Percentiles rank a stretch among this genome's conserved stretches.
phyloP scores from a whole-genome alignment of 2,888 invertebrate species.

The Oxytorus armatus region DNA sequence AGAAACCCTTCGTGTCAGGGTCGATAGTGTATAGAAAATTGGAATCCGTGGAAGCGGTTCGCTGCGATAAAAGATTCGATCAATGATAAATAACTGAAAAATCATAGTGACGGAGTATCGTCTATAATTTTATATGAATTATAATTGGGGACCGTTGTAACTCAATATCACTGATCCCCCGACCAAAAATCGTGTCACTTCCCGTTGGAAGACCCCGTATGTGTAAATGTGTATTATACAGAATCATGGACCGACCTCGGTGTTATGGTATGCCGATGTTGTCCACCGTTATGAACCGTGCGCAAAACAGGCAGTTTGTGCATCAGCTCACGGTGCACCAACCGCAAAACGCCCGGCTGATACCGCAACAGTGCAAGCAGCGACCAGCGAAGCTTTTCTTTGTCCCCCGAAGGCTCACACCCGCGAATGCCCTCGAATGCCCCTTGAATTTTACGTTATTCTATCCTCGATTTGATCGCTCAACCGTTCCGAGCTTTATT shows the following conservation, averaged over 20 bases:
- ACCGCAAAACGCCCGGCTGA: constrained; percentile 74
- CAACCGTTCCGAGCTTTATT: constrained; percentile 10
- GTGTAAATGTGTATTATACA: background rate
- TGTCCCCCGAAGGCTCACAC: constrained; percentile 68
- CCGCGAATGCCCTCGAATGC: constrained; percentile 3
- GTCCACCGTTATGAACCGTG: background rate
- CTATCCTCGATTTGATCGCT: constrained; percentile 34
- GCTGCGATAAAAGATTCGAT: too few relatives aligned
- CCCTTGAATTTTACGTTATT: constrained; percentile 55
- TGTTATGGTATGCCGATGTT: background rate
- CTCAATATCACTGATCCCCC: too few relatives aligned
- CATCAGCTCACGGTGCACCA: constrained; percentile 70
- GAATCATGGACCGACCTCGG: too few relatives aligned
- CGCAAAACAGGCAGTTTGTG: constrained; percentile 32
- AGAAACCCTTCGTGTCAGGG: too few relatives aligned
- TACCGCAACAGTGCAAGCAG: background rate
- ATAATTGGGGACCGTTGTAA: too few relatives aligned
- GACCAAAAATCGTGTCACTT: too few relatives aligned
- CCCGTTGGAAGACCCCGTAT: too few relatives aligned
- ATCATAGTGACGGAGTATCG: too few relatives aligned
- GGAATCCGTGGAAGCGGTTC: too few relatives aligned
- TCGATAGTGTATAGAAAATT: too few relatives aligned
- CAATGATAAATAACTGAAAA: too few relatives aligned
- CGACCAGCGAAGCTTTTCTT: constrained; percentile 71
- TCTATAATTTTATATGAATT: too few relatives aligned